Base-by-base conservation (phyloP, 23 tunicate genomes). In the Diplosoma virens region DNA sequence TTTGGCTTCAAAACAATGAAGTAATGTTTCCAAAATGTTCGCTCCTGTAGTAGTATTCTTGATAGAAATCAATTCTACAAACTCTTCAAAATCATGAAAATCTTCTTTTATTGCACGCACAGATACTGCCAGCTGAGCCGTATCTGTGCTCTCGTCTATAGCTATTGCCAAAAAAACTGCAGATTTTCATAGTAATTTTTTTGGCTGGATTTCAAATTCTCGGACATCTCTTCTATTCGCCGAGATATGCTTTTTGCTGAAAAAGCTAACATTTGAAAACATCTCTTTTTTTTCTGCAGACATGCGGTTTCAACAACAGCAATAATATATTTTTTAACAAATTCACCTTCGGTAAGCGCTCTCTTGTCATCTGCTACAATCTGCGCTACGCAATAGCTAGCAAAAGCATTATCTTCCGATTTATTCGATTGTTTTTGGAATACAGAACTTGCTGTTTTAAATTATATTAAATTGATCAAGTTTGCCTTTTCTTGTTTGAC, bases 291-390 rank as follows among this genome's bases (percentile, higher is more conserved):
- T 75, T 86, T 86, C 77, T 86, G 87, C 47, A 69, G 87, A 74
- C 76, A 73, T 21, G 72, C 31, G 67, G 66, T 63, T 86, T 86
- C 87, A 30, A 73, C 87, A 81, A 82, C 76, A 64, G 68, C 93
- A 87, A 86, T 81, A 67, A 86, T 34, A 41, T 87, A 86, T 73
- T 81, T 59, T 82, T 86, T 85, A 32, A 41, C 93, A 46, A 81
- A 86, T 50, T 86, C 93, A 21, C 93, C 87, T 48, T 86, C 93
- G 48, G 93, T 81, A 63, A 86, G 82, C 65, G 93, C 80, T 74
- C 76, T 86, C 81, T 60, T 86, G 75, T 63, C 76, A 73, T 86
- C 66, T 22, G 93, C 93, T n/a, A 86, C 82, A 64, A 82, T 33
- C 52, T 82, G 47, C 46, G 93, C 93, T 72, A 86, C 93, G 37